Percentiles rank a stretch among this genome's conserved stretches.
These are phyloP conservation scores for Pogoniulus pusillus DNA, from an alignment of 2,797 vertebrate genomes.

Conservation along the genomic window DNA sequence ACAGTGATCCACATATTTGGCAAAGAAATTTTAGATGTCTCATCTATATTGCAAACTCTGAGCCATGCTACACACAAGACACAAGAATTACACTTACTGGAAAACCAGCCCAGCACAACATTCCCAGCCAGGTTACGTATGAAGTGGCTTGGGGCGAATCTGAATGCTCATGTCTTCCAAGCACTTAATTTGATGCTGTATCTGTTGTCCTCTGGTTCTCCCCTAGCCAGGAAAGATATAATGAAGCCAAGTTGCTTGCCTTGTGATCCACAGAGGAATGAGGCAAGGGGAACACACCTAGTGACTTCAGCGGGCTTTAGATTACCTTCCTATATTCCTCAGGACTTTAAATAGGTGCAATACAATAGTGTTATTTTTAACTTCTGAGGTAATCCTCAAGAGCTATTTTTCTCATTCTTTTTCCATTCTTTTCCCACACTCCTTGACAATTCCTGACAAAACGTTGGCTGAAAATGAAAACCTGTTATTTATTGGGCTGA, in stretches of 20 bases:
- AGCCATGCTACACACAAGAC: not conserved
- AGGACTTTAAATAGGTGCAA: not conserved
- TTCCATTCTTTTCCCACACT: not conserved
- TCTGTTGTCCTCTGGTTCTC: not conserved
- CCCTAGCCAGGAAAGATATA: not conserved
- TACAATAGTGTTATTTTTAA: constrained; percentile 9
- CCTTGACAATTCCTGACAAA: not conserved
- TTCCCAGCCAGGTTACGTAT: not conserved
- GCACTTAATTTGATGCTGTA: not conserved
- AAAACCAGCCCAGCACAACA: not conserved
- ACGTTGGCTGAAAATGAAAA: constrained; percentile 7
- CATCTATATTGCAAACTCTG: not conserved
- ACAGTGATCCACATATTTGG: not conserved
- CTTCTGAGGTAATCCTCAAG: not conserved
- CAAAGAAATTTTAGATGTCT: not conserved
- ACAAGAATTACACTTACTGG: not conserved
- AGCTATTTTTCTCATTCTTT: not conserved
- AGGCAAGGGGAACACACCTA: not conserved
- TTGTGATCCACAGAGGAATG: not conserved
- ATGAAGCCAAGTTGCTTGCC: not conserved
- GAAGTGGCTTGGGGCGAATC: not conserved
- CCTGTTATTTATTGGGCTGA: not conserved
- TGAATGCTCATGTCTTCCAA: not conserved
- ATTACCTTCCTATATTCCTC: not conserved
- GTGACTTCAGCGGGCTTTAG: not conserved